A percentile compares a stretch with the other conserved stretches of the same genome.
Evolutionary conservation across 2,113 vertebrate genomes (phyloP).

Genomic region (Puma concolor): DNA sequence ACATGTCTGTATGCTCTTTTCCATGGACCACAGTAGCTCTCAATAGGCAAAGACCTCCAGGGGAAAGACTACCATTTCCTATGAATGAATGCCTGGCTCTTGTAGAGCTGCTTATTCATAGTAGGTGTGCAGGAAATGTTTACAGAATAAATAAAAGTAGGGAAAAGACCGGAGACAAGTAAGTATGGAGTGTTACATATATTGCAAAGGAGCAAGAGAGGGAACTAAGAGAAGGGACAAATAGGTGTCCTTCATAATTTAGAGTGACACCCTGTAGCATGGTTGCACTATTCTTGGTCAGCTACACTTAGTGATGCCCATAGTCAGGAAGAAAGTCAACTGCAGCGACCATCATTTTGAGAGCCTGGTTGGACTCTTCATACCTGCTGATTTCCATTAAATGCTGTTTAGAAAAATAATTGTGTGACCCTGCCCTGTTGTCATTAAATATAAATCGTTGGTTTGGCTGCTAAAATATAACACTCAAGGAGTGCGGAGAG

Average conservation of each 20-base stretch:
- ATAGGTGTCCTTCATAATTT: not conserved
- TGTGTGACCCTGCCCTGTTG: not conserved
- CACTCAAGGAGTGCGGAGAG: constrained; percentile 6
- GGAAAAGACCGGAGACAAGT: not conserved
- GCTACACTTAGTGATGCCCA: not conserved
- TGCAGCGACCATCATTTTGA: constrained; percentile 37
- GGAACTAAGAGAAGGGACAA: not conserved
- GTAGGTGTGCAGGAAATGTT: not conserved
- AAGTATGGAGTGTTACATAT: not conserved
- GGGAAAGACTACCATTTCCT: not conserved
- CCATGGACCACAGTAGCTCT: accelerated
- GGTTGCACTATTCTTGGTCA: not conserved
- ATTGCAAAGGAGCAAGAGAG: not conserved
- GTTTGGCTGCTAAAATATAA: constrained; percentile 64
- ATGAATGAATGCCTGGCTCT: not conserved
- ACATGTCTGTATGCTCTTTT: not conserved
- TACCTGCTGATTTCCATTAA: constrained; percentile 79
- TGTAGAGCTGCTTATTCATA: not conserved
- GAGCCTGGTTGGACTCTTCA: constrained; percentile 20
- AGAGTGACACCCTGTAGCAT: not conserved
- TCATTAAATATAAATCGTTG: constrained; percentile 63
- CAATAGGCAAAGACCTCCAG: not conserved
- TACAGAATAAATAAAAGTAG: not conserved
- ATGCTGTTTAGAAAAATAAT: constrained; percentile 58
- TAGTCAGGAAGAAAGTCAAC: constrained; percentile 28